phyloP scores from a whole-genome alignment of 2,113 vertebrate genomes.

The Crotalus horridus region DNA sequence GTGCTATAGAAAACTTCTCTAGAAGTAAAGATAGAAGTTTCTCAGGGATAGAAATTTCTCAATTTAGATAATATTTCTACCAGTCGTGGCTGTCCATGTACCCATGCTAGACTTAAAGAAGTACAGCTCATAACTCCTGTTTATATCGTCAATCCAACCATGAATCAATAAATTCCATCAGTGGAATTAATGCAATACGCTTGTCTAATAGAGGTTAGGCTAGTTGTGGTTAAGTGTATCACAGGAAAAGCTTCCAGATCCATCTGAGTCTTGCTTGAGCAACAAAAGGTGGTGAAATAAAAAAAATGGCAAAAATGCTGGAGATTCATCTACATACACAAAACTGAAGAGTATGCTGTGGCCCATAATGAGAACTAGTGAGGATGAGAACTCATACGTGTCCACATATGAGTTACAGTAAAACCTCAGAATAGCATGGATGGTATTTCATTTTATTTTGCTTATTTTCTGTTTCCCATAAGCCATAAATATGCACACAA shows the following conservation, averaged over 20 bases:
- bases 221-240: background rate
- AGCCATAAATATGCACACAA: background rate
- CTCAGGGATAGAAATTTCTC: background rate
- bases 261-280: background rate
- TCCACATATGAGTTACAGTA: background rate
- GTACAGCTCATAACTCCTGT: background rate
- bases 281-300: background rate
- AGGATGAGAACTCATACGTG: background rate
- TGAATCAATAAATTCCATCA: background rate
- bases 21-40: background rate
- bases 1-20: background rate
- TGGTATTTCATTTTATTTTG: background rate
- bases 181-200: background rate
- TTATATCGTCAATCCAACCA: background rate
- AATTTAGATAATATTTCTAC: background rate
- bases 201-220: background rate
- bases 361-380: background rate
- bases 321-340: background rate
- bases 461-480: background rate
- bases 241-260: background rate
- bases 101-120: background rate
- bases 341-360: background rate
- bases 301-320: background rate
- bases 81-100: background rate
- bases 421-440: background rate